Base-by-base conservation (phyloP, 2,113 vertebrate genomes). In the Tapirus terrestris region DNA sequence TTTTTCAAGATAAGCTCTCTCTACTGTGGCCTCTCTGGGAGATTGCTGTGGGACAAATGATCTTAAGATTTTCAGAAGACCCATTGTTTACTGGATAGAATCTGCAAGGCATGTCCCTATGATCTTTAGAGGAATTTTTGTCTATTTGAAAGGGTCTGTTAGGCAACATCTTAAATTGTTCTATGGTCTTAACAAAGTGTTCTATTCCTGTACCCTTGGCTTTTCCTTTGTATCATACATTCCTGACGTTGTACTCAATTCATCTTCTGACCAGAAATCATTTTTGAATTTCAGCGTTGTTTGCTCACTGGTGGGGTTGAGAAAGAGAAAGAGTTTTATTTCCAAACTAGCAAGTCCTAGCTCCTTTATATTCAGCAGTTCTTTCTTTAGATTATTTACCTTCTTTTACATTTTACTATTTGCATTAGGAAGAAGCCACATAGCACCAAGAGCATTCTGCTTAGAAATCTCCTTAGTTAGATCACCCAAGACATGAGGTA, bases 271-370 rank as follows among this genome's bases (percentile, higher is more conserved):
- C 25, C 39, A 82, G 51, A 77, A 70, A 3, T 27, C 25, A 87
- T 48, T 61, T 61, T 60, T 87, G 45, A 63, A 77, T 86, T 87
- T 86, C 21, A 92, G 25, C 70, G 36, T 33, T 67, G 29, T 79
- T 45, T 85, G 20, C 13, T 31, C 31, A 21, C 70, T 75, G 48
- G 33, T 53, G 16, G 13, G 8, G 2, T 25, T n/a, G 21, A 14
- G 4, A 56, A 16, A 27, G 23, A 58, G 36, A 65, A 96, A 63
- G 2, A 65, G 10, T 89, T 82, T 89, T 25, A 60, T 63, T 86
- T 85, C n/a, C 36, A 56, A 39, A 73, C 58, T n/a, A 77, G 33
- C 29, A 60, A 53, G 4, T 18, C 33, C 43, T 63, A 31, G 5
- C 10, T 31, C 60, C 53, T 36, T 86, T 23, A 14, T 9, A 39